Conservation (phyloP, 2,888 invertebrate genomes). For the Trilocha varians region DNA sequence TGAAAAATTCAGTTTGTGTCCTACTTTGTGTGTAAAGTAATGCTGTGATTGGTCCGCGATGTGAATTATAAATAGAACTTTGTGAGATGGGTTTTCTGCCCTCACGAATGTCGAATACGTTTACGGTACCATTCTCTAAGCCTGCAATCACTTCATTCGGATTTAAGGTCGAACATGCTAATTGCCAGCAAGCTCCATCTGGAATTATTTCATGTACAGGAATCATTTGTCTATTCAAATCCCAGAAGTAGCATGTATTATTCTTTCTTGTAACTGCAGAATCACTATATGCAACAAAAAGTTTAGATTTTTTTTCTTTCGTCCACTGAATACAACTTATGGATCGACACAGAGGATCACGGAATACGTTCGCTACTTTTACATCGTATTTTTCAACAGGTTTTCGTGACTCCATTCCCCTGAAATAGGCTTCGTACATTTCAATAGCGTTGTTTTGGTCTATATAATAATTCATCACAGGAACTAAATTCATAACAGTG, state of each 20-base stretch:
- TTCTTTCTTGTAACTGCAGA: constrained; percentile 22
- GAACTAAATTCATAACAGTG: constrained; percentile 72
- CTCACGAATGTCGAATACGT: constrained; percentile 83
- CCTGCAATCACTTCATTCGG: constrained; percentile 46
- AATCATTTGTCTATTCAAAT: constrained; percentile 60
- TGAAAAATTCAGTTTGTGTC: constrained; percentile 76
- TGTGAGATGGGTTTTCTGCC: constrained; percentile 81
- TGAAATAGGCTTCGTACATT: constrained; percentile 84
- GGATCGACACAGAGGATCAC: constrained; percentile 66
- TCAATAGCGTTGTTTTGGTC: constrained; percentile 86
- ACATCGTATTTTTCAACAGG: constrained; percentile 72
- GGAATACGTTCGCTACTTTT: constrained; percentile 79
- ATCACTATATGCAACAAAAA: constrained; percentile 77
- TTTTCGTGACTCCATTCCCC: constrained; percentile 58
- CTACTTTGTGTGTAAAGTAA: constrained; percentile 75
- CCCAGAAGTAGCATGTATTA: constrained; percentile 79
- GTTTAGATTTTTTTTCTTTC: constrained; percentile 75
- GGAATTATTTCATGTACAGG: constrained; percentile 42
- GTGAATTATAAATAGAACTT: constrained; percentile 68
- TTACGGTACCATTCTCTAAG: constrained; percentile 49
- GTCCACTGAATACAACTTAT: constrained; percentile 81
- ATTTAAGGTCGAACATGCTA: constrained; percentile 46
- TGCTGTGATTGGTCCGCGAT: constrained; percentile 69
- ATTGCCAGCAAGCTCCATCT: constrained; percentile 46
- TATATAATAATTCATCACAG: constrained; percentile 77